Base-by-base conservation (phyloP, 2,888 invertebrate genomes). In the Thyatira batis region DNA sequence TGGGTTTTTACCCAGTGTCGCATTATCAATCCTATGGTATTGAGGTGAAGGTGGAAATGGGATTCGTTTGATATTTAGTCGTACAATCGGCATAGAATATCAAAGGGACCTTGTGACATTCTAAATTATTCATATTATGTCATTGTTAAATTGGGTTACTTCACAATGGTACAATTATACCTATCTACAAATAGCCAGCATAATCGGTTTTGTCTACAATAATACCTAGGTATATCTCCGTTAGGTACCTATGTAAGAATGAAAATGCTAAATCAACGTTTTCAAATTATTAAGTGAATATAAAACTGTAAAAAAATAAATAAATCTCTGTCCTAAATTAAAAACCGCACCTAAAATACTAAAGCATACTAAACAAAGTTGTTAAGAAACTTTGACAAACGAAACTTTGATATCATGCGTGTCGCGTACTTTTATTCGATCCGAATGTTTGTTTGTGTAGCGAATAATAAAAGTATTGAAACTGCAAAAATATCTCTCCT, bases 381-480 rank as follows among this genome's bases (percentile, higher is more conserved):
- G 17, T 48, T 17, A 13, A 17, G 10, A 9, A 48, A 48, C 48
- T 20, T 27, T 27, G 17, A 17, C 17, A n/a, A 39, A 17, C 17
- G 17, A 17, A 39, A 17, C 39, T 39, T 39, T 39, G 39, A 71
- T 71, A 66, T 71, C 66, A 68, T 70, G 73, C 71, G 64, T 62
- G 61, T 60, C 54, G 63, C 27, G 27, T 27, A 27, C 60, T 69
- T 73, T 74, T 76, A 79, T 82, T 84, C 78, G 76, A 78, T 79
- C 76, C 76, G 65, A 79, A 77, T 85, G 80, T 87, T 87, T 88
- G 84, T 82, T 81, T 79, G 73, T 78, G 80, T 83, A 79, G 79
- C 76, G 79, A 86, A 88, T 87, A 89, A 89, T 89, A 90, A 89
- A 88, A 86, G 73, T 80, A 78, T 82, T 83, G 80, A 78, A 76